A percentile compares a stretch with the other conserved stretches of the same genome.
These are phyloP conservation scores for Cepaea hortensis DNA, from an alignment of 2,888 invertebrate genomes.

Conservation along the genomic window DNA sequence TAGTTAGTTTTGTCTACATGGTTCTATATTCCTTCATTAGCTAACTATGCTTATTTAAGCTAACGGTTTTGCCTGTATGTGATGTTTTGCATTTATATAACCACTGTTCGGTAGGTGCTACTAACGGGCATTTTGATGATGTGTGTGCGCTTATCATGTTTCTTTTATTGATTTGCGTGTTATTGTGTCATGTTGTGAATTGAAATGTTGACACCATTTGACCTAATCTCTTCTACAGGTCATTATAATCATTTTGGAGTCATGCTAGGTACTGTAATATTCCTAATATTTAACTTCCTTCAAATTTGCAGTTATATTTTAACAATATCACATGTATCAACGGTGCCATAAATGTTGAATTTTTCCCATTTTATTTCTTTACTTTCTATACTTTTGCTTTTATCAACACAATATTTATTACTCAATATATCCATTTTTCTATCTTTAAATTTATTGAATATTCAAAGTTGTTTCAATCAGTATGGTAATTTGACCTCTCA, in stretches of 20 bases:
- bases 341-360: slow-evolving; percentile 6
- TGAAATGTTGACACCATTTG: slow-evolving; percentile 24
- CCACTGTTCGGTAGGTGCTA: no score
- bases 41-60: neutral
- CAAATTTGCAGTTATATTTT: slow-evolving; percentile 18
- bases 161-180: neutral
- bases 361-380: slow-evolving; percentile 4
- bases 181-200: slow-evolving; percentile 34
- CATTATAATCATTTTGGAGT: slow-evolving; percentile 57
- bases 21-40: no score
- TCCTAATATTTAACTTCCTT: slow-evolving; percentile 31
- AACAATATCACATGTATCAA: slow-evolving; percentile 18
- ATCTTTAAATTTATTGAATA: no score
- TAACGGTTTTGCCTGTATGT: neutral
- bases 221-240: slow-evolving; percentile 52
- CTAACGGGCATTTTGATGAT: no score
- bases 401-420: neutral
- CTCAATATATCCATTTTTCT: neutral
- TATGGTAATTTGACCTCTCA: no score
- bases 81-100: neutral
- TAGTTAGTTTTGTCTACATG: no score
- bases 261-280: slow-evolving; percentile 52
- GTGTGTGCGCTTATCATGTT: neutral
- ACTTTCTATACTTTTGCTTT: neutral
- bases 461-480: no score